phyloP scores from a whole-genome alignment of 2,888 invertebrate species.

The Mythimna lalbum region DNA sequence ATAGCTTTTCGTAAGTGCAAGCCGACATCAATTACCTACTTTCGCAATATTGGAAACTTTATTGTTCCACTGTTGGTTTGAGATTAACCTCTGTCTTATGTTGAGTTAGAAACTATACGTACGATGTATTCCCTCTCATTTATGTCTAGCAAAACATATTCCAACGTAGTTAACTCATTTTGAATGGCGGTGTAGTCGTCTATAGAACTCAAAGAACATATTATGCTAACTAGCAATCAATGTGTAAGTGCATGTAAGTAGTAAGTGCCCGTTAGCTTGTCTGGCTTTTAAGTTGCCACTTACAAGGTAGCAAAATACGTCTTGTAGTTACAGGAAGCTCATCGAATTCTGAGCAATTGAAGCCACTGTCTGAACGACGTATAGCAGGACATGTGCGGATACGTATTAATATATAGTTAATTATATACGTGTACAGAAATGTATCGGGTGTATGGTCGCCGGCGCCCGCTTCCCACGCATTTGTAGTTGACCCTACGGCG shows the following conservation, averaged over 20 bases:
- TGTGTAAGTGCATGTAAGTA: constrained; percentile 62
- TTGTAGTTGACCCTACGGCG: constrained; percentile 72
- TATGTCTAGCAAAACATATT: constrained; percentile 13
- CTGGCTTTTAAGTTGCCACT: constrained; percentile 57
- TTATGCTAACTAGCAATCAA: constrained; percentile 61
- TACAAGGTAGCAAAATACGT: constrained; percentile 63
- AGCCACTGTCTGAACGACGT: constrained; percentile 61
- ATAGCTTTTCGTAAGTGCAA: constrained; percentile 62
- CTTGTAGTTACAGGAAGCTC: constrained; percentile 66
- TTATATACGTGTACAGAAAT: constrained; percentile 44
- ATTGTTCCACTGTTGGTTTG: constrained; percentile 47
- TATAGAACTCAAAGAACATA: constrained; percentile 51
- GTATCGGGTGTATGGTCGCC: constrained; percentile 42
- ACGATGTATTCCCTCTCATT: constrained; percentile 11
- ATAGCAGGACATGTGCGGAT: constrained; percentile 62
- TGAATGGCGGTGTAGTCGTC: constrained; percentile 31
- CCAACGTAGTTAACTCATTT: constrained; percentile 9
- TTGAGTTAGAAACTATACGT: constrained; percentile 15
- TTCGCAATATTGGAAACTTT: constrained; percentile 55
- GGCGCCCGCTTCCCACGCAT: constrained; percentile 77
- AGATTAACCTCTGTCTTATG: constrained; percentile 28
- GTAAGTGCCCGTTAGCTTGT: constrained; percentile 55
- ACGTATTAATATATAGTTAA: constrained; percentile 57
- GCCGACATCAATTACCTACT: constrained; percentile 61
- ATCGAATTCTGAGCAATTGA: constrained; percentile 62